Evolutionary conservation across 2,113 vertebrate genomes (phyloP).

Genomic region (Larimichthys polyactis): DNA sequence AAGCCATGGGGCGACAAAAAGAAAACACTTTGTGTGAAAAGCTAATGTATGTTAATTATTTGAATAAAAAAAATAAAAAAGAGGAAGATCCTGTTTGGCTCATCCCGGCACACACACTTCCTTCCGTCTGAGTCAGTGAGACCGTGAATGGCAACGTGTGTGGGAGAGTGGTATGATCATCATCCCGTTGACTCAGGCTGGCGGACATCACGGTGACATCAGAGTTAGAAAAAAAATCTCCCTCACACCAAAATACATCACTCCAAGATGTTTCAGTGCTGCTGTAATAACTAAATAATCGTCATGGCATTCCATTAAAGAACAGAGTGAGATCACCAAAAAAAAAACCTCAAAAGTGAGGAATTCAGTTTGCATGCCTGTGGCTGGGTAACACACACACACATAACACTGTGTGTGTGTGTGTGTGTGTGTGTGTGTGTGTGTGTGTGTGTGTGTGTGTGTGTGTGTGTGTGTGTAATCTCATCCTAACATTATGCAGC

Average conservation of each 20-base stretch:
- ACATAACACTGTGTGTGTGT: neutral
- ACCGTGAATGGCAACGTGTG: slow-evolving; percentile 18
- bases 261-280: slow-evolving; percentile 32
- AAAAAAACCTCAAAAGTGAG: slow-evolving; percentile 9
- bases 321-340: neutral
- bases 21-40: slow-evolving; percentile 22
- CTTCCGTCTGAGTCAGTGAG: slow-evolving; percentile 20
- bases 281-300: slow-evolving; percentile 41
- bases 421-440: slow-evolving; percentile 10
- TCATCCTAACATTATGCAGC: slow-evolving; percentile 44
- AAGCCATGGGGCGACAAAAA: slow-evolving; percentile 38
- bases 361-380: neutral
- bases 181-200: slow-evolving; percentile 58
- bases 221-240: slow-evolving; percentile 21
- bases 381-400: neutral
- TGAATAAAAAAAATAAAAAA: slow-evolving; percentile 44
- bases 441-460: slow-evolving; percentile 4
- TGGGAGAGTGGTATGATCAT: slow-evolving; percentile 15
- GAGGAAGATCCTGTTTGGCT: slow-evolving; percentile 32
- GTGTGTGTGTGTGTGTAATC: slow-evolving; percentile 8
- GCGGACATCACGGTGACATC: slow-evolving; percentile 49
- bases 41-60: slow-evolving; percentile 57
- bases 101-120: slow-evolving; percentile 18
- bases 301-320: slow-evolving; percentile 35
- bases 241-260: slow-evolving; percentile 46